phyloP scores from a whole-genome alignment of 2,888 invertebrate species.

The Drosophila lacicola region DNA sequence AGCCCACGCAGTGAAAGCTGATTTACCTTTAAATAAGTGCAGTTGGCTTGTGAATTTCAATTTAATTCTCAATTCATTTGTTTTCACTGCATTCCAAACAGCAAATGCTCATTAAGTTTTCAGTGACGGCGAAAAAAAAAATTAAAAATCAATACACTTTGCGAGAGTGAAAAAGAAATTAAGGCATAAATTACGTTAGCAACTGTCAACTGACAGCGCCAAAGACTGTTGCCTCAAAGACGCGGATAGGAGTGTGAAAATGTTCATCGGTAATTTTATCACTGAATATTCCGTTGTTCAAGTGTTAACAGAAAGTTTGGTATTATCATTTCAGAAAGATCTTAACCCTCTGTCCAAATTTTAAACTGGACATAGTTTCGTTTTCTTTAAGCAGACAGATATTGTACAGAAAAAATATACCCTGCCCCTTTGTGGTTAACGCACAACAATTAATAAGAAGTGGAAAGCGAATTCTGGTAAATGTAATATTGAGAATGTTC shows the following conservation, averaged over 20 bases:
- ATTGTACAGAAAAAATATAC: too few relatives aligned
- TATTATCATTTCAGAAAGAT: too few relatives aligned
- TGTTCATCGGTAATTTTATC: too few relatives aligned
- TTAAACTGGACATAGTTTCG: too few relatives aligned
- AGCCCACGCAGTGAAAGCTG: neutral
- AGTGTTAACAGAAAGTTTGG: too few relatives aligned
- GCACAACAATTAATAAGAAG: too few relatives aligned
- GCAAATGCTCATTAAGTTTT: slow-evolving; percentile 59
- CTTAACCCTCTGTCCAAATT: too few relatives aligned
- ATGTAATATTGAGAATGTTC: slow-evolving; percentile 6
- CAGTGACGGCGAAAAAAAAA: slow-evolving; percentile 40
- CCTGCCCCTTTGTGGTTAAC: too few relatives aligned
- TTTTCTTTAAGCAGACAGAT: too few relatives aligned
- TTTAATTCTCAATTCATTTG: slow-evolving; percentile 34
- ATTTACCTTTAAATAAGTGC: slow-evolving; percentile 26
- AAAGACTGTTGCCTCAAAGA: too few relatives aligned
- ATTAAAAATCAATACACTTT: slow-evolving; percentile 30
- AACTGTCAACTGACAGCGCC: slow-evolving; percentile 35
- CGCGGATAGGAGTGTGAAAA: too few relatives aligned
- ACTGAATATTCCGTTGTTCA: too few relatives aligned
- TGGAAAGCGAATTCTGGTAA: neutral
- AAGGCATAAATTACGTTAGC: slow-evolving; percentile 41
- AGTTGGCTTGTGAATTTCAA: slow-evolving; percentile 41
- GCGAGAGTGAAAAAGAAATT: slow-evolving; percentile 44
- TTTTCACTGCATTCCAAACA: slow-evolving; percentile 29